Evolutionary conservation across 92 coral and sea anemone genomes (phyloP).

Genomic region (Bergia puertoricense): DNA sequence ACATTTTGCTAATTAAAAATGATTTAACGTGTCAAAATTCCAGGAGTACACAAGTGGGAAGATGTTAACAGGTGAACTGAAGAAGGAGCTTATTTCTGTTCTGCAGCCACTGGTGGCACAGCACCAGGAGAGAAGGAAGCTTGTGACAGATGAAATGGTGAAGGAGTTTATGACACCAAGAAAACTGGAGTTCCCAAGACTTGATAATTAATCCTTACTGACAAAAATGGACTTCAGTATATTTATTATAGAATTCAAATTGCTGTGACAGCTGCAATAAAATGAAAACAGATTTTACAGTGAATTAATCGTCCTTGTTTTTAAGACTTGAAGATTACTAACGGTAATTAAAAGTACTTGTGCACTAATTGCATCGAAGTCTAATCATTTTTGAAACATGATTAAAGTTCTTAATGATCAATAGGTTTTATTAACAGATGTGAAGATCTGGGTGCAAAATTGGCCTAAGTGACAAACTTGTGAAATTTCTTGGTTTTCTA

Average conservation of each 20-base stretch:
- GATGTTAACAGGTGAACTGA: conserved; percentile 97
- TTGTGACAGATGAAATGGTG: conserved; percentile 81
- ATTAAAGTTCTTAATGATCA: too few relatives aligned
- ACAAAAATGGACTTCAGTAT: background rate
- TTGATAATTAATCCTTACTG: conserved; percentile 41
- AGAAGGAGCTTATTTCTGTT: conserved; percentile 90
- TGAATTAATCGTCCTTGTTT: background rate
- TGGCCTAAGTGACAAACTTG: too few relatives aligned
- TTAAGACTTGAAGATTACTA: too few relatives aligned
- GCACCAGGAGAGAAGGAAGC: conserved; percentile 91
- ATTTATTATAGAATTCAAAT: background rate
- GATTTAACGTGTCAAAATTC: background rate
- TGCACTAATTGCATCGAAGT: too few relatives aligned
- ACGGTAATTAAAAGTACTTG: too few relatives aligned
- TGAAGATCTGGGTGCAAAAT: too few relatives aligned
- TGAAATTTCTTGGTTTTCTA: too few relatives aligned
- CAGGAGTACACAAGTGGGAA: conserved; percentile 97
- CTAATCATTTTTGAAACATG: too few relatives aligned
- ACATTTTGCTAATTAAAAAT: background rate
- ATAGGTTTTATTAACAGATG: too few relatives aligned
- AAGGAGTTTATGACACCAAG: conserved; percentile 94
- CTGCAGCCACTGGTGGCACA: conserved; percentile 88
- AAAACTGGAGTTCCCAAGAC: conserved; percentile 84
- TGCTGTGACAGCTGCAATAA: background rate
- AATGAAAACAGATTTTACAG: background rate